These are phyloP conservation scores for Macrostomum cliftonense DNA, from an alignment of 2,888 invertebrate genomes.

Conservation along the genomic window DNA sequence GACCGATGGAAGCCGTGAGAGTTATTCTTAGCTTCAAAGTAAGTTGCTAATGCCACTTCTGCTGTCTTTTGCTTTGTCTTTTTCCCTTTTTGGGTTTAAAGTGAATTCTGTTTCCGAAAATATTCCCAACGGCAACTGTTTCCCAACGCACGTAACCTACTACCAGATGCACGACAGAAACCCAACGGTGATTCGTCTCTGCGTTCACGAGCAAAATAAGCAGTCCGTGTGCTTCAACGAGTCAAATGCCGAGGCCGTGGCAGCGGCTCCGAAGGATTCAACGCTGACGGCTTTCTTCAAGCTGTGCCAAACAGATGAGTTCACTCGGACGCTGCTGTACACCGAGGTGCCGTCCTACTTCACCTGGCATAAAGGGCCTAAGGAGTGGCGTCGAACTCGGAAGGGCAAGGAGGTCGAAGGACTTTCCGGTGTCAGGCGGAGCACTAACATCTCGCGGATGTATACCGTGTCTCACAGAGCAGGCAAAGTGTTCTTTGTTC, in stretches of 20 bases:
- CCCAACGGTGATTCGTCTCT: constrained; percentile 16
- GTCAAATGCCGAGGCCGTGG: constrained; percentile 5
- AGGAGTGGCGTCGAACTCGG: too few species aligned
- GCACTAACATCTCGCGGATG: constrained; percentile 9
- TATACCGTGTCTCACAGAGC: constrained; percentile 17
- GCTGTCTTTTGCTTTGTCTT: too few species aligned
- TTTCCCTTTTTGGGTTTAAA: too few species aligned
- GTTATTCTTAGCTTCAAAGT: constrained; percentile 29
- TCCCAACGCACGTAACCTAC: too few species aligned
- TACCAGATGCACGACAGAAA: constrained; percentile 22
- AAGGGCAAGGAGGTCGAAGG: background rate
- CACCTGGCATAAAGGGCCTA: constrained; percentile 11
- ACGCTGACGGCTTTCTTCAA: background rate
- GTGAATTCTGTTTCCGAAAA: too few species aligned
- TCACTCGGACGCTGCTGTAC: constrained; percentile 11
- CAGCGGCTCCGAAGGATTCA: background rate
- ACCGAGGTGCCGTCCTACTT: constrained; percentile 12
- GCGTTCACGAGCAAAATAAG: constrained; percentile 16
- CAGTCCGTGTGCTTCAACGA: constrained; percentile 13
- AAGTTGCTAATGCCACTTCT: background rate
- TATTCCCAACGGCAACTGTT: too few species aligned
- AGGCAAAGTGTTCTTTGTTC: constrained; percentile 11
- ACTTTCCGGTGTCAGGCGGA: constrained; percentile 5
- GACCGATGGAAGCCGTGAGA: constrained; percentile 16
- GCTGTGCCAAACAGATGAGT: constrained; percentile 4